Evolutionary conservation across 2,797 vertebrate species (phyloP), one percentile per base, ranked within the genome.

Genomic region (Graptemys geographica): DNA sequence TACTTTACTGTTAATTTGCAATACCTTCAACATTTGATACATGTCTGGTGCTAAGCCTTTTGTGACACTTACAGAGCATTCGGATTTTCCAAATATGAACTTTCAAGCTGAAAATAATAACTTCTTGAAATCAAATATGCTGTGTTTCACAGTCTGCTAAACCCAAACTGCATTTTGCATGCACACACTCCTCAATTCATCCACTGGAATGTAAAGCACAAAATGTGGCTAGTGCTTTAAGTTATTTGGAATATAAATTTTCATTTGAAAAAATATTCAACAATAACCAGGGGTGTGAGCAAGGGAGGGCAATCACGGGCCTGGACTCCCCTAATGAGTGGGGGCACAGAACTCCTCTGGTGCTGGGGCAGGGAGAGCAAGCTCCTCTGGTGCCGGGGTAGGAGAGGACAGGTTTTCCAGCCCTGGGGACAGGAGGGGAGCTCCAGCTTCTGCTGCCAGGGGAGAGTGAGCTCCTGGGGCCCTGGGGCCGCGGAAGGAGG

Each of bases 11-110:
- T 78, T 89, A 55, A 86, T 89, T 89, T 89, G 65, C 62, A 52
- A 56, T 59, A 81, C 7, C 79, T 65, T 69, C 88, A 92, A 33
- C 55, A 82, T 92, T 92, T 89, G 89, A 65, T 92, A 85, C 47
- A 85, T 85, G 37, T 88, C 65, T 92, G 86, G 65, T 78, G 81
- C 23, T 85, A 85, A 19, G n/a, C 5, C 12, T 37, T 31, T 8
- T 44, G 47, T 85, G 49, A 37, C 31, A 51, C 83, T 28, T 81
- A 56, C 41, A 51, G 49, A 23, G 55, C 92, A 81, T 92, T 86
- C 80, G 4, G 87, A 91, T 87, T 95, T 94, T 81, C 89, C 47
- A 89, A 88, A 72, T 81, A 93, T 88, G 85, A 89, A 56, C 86
- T 16, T 33, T 93, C 90, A 56, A 86, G 86, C 5, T 85, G 37